Base-by-base conservation (phyloP, 2,113 vertebrate genomes). In the Thinocorus orbignyianus region DNA sequence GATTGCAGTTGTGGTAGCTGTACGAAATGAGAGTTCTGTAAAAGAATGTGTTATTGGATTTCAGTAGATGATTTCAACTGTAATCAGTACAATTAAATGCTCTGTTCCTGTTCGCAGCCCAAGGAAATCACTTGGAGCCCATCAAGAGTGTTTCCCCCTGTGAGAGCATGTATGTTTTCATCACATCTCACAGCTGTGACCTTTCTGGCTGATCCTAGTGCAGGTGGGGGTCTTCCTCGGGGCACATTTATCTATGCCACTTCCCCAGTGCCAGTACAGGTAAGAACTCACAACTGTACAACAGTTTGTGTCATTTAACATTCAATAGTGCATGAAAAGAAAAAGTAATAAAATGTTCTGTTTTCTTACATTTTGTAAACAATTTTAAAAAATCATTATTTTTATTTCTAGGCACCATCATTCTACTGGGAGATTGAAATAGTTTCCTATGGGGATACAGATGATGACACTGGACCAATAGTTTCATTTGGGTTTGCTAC, bases 361-460 rank as follows among this genome's bases (percentile, higher is more conserved):
- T 24, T 85, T 17, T 26, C 5, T 12, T 68, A 1, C 16, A 1
- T 23, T 54, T 44, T 64, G 22, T 26, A 37, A 64, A 25, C 52
- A 14, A 41, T 6, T 39, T 70, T 13, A 17, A 39, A 20, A 96
- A 52, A 87, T 19, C 6, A 77, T 13, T 64, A 4, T 39, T 95
- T 42, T 54, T 96, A 70, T 96, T 66, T 90, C 73, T 86, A 99
- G 99, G 99, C 99, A 54, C 99, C 99, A 0, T 99, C 99, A 3
- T 99, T 99, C 98, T 99, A 99, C 96, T 99, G 99, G 99, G 99
- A 99, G 97, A 99, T 99, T 61, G 99, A 99, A 97, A 98, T 99
- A 22, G 99, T 99, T 98, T 99, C 99, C 97, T 99, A 99, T 96
- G 99, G 99, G 98, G 99, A 99, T 95, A 99, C 99, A 42, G 99